These are phyloP conservation scores for Stenichneumon culpator DNA, from an alignment of 2,888 invertebrate species.

Conservation along the genomic window DNA sequence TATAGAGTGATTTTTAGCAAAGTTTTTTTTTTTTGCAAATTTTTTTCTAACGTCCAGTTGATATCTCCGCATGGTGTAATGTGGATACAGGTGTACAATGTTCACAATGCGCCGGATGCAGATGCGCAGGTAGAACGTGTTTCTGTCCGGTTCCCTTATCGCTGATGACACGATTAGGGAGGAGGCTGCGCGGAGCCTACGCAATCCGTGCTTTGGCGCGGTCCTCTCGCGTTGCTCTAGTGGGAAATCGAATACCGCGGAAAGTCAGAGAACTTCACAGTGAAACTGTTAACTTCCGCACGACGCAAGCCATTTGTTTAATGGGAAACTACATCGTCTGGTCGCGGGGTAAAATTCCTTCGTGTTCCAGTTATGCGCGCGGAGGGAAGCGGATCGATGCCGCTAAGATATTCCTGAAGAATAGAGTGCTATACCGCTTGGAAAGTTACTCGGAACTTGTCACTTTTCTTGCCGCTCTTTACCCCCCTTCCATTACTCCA, in stretches of 20 bases:
- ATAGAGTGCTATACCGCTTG: conserved; percentile 28
- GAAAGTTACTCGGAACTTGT: conserved; percentile 55
- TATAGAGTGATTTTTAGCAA: neutral
- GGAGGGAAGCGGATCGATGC: conserved; percentile 10
- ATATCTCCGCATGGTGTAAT: neutral
- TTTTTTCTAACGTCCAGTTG: neutral
- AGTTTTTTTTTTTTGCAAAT: neutral
- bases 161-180: conserved; percentile 64
- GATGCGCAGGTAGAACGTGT: conserved; percentile 37
- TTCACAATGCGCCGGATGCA: conserved; percentile 13
- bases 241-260: conserved; percentile 5
- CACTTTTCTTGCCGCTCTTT: conserved; percentile 46
- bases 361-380: conserved; percentile 53
- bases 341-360: conserved; percentile 25
- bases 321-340: conserved; percentile 34
- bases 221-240: conserved; percentile 26
- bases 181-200: conserved; percentile 42
- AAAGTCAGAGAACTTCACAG: conserved; percentile 33
- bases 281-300: conserved; percentile 23
- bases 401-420: conserved; percentile 43
- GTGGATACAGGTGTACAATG: neutral
- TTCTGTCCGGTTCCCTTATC: conserved; percentile 59
- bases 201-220: conserved; percentile 41
- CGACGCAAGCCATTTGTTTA: conserved; percentile 35
- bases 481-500: neutral